Evolutionary conservation across 2,113 vertebrate genomes (phyloP).

Genomic region (Anas platyrhynchos): DNA sequence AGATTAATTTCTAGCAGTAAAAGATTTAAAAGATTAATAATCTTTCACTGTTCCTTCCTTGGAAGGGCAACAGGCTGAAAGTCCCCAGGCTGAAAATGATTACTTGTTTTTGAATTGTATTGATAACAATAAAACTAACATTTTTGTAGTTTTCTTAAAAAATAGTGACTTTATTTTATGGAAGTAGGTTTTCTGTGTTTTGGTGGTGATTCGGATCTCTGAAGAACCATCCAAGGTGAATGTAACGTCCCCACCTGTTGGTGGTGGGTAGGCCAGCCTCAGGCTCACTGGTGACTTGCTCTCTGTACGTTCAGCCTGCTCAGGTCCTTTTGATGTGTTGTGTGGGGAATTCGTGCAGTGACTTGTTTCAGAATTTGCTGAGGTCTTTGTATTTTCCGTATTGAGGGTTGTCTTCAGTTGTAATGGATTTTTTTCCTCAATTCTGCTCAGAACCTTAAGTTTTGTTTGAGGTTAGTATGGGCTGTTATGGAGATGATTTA

Average conservation of each 20-base stretch:
- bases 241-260: neutral
- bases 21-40: neutral
- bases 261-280: neutral
- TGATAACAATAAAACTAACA: neutral
- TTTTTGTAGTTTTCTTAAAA: neutral
- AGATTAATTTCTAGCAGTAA: neutral
- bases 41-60: neutral
- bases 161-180: neutral
- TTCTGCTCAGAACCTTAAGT: neutral
- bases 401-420: neutral
- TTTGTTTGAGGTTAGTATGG: neutral
- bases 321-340: neutral
- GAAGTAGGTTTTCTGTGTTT: neutral
- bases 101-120: neutral
- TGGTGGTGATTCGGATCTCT: neutral
- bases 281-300: neutral
- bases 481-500: neutral
- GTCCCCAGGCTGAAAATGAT: neutral
- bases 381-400: neutral
- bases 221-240: neutral
- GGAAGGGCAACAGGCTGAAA: neutral
- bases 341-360: neutral
- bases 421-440: neutral
- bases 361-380: neutral
- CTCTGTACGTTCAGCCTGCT: neutral